phyloP scores from a whole-genome alignment of 2,113 vertebrate genomes.

The Saccopteryx leptura region DNA sequence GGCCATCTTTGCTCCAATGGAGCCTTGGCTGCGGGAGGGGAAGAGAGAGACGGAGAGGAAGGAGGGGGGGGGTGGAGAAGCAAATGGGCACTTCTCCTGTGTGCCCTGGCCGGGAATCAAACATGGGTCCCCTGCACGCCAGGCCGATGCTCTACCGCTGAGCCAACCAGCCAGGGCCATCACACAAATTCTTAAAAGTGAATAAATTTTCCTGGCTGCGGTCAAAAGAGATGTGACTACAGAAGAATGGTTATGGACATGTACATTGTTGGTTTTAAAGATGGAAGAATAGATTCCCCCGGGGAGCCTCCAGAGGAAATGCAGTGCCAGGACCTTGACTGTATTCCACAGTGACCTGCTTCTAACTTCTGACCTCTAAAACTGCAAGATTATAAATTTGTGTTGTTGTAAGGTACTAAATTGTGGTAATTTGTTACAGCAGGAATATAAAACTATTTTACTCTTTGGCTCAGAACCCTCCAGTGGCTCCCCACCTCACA shows the following conservation, averaged over 20 bases:
- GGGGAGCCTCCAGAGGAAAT: neutral
- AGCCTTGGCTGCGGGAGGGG: too few relatives aligned
- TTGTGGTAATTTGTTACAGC: neutral
- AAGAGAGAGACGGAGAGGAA: too few relatives aligned
- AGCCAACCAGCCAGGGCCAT: too few relatives aligned
- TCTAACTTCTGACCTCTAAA: constrained; percentile 20
- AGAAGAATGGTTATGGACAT: neutral
- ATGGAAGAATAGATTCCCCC: neutral
- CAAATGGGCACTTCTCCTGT: too few relatives aligned
- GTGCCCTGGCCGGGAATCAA: too few relatives aligned
- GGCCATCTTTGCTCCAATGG: too few relatives aligned
- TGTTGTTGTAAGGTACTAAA: constrained; percentile 7
- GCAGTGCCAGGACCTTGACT: neutral
- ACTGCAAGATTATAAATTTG: neutral
- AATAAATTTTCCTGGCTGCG: neutral
- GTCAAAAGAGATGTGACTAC: neutral
- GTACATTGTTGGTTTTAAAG: neutral
- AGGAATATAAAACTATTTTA: neutral
- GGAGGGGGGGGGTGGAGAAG: too few relatives aligned
- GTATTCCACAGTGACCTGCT: neutral
- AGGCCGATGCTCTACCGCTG: too few relatives aligned
- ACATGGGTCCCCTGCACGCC: too few relatives aligned
- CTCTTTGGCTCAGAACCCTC: neutral
- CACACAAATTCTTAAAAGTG: neutral
- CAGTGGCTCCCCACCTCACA: neutral